Evolutionary conservation across 1,140 invertebrate species (phyloP).

Genomic region (Ips typographus): DNA sequence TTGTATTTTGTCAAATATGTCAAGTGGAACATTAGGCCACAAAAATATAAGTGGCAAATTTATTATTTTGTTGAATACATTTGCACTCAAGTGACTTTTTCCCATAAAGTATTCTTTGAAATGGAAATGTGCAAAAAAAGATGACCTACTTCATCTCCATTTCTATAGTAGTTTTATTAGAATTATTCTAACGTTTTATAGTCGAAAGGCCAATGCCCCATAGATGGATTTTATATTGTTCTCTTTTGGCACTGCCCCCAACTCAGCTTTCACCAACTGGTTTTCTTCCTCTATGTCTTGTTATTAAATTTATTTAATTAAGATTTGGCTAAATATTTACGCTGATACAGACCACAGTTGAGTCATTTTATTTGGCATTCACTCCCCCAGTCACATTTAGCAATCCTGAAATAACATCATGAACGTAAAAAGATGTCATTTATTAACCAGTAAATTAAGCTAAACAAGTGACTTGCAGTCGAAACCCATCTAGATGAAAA

Average conservation of each 20-base stretch:
- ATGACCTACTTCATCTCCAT: conserved; percentile 28
- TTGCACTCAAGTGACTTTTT: background rate
- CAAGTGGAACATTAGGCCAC: background rate
- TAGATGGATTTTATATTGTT: conserved; percentile 31
- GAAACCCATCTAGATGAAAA: conserved; percentile 13
- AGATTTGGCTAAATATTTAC: too few relatives aligned
- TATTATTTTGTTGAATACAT: conserved; percentile 12
- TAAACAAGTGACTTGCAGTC: conserved; percentile 24
- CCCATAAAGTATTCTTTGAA: conserved; percentile 30
- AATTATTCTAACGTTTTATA: conserved; percentile 32
- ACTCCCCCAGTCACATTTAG: background rate
- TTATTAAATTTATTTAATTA: too few relatives aligned
- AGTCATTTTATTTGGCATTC: too few relatives aligned
- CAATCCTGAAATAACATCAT: background rate
- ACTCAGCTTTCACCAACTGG: too few relatives aligned
- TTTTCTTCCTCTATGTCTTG: too few relatives aligned
- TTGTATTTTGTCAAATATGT: background rate
- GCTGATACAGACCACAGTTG: too few relatives aligned
- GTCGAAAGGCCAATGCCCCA: conserved; percentile 28
- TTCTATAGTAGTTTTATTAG: conserved; percentile 33
- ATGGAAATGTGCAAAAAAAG: conserved; percentile 32
- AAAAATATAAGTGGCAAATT: background rate
- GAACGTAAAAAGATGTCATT: conserved; percentile 14
- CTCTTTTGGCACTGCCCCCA: conserved; percentile 13
- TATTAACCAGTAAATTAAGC: conserved; percentile 22